phyloP scores from a whole-genome alignment of 2,113 vertebrate species.

The Circaetus cinerascens region DNA sequence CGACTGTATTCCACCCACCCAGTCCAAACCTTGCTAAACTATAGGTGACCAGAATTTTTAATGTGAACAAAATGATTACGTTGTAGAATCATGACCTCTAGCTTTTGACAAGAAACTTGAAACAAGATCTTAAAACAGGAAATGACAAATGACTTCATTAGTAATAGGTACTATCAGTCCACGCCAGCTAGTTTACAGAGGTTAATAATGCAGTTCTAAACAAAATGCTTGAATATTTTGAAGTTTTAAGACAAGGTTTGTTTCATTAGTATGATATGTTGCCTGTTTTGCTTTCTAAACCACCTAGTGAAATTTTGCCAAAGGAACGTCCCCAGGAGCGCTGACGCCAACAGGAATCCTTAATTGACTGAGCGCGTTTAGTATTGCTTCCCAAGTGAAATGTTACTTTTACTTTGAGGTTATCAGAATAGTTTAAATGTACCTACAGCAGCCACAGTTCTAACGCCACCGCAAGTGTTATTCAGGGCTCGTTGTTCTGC shows the following conservation, averaged over 20 bases:
- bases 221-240: background rate
- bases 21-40: background rate
- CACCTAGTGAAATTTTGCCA: background rate
- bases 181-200: background rate
- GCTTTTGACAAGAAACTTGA: background rate
- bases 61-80: background rate
- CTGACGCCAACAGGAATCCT: background rate
- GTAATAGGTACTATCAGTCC: background rate
- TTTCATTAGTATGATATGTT: background rate
- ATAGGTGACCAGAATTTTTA: background rate
- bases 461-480: background rate
- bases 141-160: background rate
- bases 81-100: background rate
- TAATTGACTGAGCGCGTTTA: background rate
- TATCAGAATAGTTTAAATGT: background rate
- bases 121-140: background rate
- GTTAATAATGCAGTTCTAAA: background rate
- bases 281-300: background rate
- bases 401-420: background rate
- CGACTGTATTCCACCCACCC: fast-evolving
- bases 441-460: background rate
- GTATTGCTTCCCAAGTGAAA: background rate
- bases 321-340: fast-evolving
- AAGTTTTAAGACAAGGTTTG: background rate
- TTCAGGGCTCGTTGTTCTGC: background rate